Base-by-base conservation (phyloP, 2,113 vertebrate species). In the Maylandia zebra region DNA sequence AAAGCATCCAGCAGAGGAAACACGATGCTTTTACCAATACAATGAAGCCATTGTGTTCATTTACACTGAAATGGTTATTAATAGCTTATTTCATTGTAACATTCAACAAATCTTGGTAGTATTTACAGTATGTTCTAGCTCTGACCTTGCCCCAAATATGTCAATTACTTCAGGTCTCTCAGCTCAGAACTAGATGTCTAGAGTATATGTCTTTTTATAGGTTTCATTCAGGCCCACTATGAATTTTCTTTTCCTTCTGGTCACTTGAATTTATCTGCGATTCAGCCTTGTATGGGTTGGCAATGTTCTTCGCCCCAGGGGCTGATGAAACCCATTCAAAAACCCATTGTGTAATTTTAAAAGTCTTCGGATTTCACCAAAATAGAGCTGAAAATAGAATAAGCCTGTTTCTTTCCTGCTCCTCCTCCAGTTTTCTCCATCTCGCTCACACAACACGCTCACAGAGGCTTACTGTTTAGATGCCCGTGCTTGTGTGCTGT, bases 331-430 rank as follows among this genome's bases (percentile, higher is more conserved):
- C 27, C 69, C 48, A 84, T 89, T 82, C 71, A 84, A 22, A 78
- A 81, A 74, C 50, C 66, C 43, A 83, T 86, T 89, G 86, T 89
- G 85, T 83, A 19, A 78, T 89, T 91, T 53, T 78, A 64, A 89
- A 86, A 89, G 80, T 81, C 79, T 84, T 81, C 4, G 19, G 38
- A 89, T 88, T 85, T 85, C 6, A 88, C 57, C 48, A 85, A 88
- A 89, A 87, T 83, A 76, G 86, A 61, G 36, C 41, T 74, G 52
- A 69, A 87, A 84, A 90, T 90, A 79, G 83, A 89, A 90, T 22
- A 64, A 83, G 38, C 45, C 66, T n/a, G 8, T 55, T 66, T 81
- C 50, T 71, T 17, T 87, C 41, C 16, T 36, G 5, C 53, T 48
- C 6, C 84, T 24, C 32, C 45, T 78, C 69, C 17, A 34, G 38